Conservation (phyloP, 2,797 vertebrate species). For the Chromobotia macracanthus region DNA sequence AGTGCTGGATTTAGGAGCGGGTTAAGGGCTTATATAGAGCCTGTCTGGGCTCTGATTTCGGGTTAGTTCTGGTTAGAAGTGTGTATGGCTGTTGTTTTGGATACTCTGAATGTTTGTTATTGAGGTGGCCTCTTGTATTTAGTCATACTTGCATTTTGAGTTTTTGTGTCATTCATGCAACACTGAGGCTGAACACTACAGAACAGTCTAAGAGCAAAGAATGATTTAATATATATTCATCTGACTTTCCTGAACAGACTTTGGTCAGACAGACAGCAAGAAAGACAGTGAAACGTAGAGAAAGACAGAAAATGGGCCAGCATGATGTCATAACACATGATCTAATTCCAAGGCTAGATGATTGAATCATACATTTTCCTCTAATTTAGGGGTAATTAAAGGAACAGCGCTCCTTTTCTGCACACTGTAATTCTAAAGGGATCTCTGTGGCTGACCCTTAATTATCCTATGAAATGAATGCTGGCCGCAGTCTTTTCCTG, state of each 20-base stretch:
- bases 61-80: no score
- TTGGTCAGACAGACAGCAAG: constrained; percentile 67
- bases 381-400: constrained; percentile 79
- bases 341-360: constrained; percentile 77
- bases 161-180: background rate
- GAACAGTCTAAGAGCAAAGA: background rate
- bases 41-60: no score
- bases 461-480: constrained; percentile 70
- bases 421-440: constrained; percentile 65
- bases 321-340: constrained; percentile 81
- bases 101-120: constrained; percentile 16
- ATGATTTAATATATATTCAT: constrained; percentile 53
- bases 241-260: constrained; percentile 63
- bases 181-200: background rate
- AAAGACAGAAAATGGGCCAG: constrained; percentile 54
- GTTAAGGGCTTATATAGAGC: no score
- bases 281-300: constrained; percentile 31
- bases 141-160: no score
- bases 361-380: constrained; percentile 81
- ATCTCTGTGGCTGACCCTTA: constrained; percentile 65
- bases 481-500: constrained; percentile 16
- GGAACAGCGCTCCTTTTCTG: constrained; percentile 74
- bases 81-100: background rate
- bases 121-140: background rate
- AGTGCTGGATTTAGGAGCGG: no score